Evolutionary conservation across 2,888 invertebrate species (phyloP).

Genomic region (Philhelius pedissequus): DNA sequence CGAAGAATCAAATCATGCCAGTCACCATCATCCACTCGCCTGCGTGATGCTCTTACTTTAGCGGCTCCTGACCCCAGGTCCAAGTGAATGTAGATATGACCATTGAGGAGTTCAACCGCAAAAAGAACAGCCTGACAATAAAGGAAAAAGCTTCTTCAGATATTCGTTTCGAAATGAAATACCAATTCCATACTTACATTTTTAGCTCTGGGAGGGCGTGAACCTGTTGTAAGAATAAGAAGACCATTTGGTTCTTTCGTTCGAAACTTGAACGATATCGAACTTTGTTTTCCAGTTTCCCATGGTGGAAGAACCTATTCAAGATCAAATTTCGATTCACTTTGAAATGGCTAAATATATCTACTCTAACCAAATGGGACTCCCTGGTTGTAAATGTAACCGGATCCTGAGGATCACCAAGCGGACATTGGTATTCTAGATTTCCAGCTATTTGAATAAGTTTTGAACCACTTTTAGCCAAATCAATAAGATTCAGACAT

Average conservation of each 20-base stretch:
- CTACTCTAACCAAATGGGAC: slow-evolving; percentile 90
- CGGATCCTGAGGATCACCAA: slow-evolving; percentile 91
- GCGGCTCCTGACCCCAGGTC: slow-evolving; percentile 95
- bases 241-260: slow-evolving; percentile 97
- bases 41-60: slow-evolving; percentile 89
- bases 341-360: background rate
- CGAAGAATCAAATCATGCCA: slow-evolving; percentile 95
- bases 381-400: slow-evolving; percentile 95
- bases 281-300: slow-evolving; percentile 93
- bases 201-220: slow-evolving; percentile 86
- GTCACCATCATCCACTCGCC: slow-evolving; percentile 92
- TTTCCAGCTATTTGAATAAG: slow-evolving; percentile 91
- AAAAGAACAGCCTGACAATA: slow-evolving; percentile 88
- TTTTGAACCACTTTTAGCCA: slow-evolving; percentile 90
- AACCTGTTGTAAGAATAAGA: slow-evolving; percentile 93
- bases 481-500: slow-evolving; percentile 91
- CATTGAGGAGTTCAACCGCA: slow-evolving; percentile 95
- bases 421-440: slow-evolving; percentile 91
- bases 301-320: slow-evolving; percentile 86
- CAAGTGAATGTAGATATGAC: slow-evolving; percentile 94
- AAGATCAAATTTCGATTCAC: no score
- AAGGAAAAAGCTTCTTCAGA: background rate
- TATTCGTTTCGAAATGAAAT: background rate
- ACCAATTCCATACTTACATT: slow-evolving; percentile 74
- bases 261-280: slow-evolving; percentile 95